These are phyloP conservation scores for Chydorus sphaericus DNA, from an alignment of 2,888 invertebrate genomes.

Conservation along the genomic window DNA sequence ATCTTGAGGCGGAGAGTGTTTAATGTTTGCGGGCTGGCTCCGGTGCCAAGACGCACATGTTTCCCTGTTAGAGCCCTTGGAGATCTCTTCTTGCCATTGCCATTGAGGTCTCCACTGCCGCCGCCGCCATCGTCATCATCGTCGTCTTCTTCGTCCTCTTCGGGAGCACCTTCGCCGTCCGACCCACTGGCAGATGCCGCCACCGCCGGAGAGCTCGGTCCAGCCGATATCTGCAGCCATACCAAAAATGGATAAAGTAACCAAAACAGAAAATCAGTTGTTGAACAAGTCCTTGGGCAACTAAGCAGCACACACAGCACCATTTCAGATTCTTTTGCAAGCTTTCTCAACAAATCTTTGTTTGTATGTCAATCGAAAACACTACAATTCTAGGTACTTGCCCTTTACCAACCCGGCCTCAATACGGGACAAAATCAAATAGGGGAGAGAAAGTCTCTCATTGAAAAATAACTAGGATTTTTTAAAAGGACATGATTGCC, in stretches of 20 bases:
- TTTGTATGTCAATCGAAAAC: no score
- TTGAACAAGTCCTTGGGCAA: no score
- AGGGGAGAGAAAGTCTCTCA: no score
- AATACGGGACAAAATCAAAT: no score
- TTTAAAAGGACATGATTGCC: no score
- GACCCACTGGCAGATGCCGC: conserved; percentile 7
- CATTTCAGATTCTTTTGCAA: no score
- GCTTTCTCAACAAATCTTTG: no score
- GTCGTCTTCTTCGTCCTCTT: not conserved
- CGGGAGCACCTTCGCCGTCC: conserved; percentile 1
- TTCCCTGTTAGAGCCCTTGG: conserved; percentile 32
- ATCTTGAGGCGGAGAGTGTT: conserved; percentile 30
- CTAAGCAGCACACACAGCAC: no score
- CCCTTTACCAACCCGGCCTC: no score
- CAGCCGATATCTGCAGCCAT: conserved; percentile 4
- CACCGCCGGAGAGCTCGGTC: conserved; percentile 8
- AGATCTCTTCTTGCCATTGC: conserved; percentile 26
- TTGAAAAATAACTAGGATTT: no score
- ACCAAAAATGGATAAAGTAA: not conserved
- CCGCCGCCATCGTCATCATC: conserved; percentile 13
- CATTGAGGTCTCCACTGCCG: conserved; percentile 18
- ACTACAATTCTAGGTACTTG: no score
- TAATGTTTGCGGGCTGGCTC: conserved; percentile 30
- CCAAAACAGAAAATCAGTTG: no score
- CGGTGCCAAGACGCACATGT: conserved; percentile 32